Conservation (phyloP, 2,888 invertebrate genomes). For the Eristalis intricaria region DNA sequence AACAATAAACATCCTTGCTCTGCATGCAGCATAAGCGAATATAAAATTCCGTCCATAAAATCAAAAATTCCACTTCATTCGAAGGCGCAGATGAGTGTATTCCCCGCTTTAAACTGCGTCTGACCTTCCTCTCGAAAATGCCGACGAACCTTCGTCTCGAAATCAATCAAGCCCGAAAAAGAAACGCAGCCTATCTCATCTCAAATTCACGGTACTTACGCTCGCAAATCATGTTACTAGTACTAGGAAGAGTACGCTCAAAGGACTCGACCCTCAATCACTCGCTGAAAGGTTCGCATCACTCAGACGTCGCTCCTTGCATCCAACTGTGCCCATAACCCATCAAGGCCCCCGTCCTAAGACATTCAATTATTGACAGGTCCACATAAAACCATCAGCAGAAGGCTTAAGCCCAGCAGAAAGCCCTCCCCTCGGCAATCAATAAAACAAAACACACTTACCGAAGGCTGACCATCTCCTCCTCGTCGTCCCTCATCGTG, state of each 20-base stretch:
- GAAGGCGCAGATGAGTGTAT: background rate
- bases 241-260: background rate
- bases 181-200: background rate
- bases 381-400: background rate
- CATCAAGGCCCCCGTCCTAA: background rate
- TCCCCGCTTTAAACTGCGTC: background rate
- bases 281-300: background rate
- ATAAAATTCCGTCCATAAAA: background rate
- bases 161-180: background rate
- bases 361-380: background rate
- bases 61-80: background rate
- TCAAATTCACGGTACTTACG: background rate
- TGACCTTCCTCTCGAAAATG: background rate
- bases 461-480: slow-evolving; percentile 61
- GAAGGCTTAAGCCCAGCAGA: background rate
- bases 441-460: slow-evolving; percentile 41
- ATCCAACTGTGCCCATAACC: background rate
- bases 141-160: background rate
- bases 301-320: background rate
- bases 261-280: background rate
- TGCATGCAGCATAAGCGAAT: too few relatives aligned
- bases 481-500: slow-evolving; percentile 60
- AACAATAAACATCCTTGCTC: too few relatives aligned
- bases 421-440: background rate
- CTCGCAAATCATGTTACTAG: background rate